Evolutionary conservation across 2,888 invertebrate species (phyloP).

Genomic region (Hirtodrosophila duncani): DNA sequence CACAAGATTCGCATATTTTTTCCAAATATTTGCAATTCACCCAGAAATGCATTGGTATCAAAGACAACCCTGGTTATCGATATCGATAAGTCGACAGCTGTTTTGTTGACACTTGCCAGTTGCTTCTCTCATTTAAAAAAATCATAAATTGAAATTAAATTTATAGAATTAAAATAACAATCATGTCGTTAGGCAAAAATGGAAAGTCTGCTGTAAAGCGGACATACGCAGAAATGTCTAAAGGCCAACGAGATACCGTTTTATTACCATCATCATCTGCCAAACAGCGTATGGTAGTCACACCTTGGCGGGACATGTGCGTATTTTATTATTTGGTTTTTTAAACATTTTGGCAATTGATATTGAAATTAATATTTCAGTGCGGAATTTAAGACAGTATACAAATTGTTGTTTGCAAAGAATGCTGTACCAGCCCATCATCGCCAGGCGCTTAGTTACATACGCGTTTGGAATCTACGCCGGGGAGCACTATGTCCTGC

Average conservation of each 20-base stretch:
- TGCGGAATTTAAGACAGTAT: constrained; percentile 73
- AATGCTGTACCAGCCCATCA: constrained; percentile 28
- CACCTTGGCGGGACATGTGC: constrained; percentile 76
- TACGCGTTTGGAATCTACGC: constrained; percentile 75
- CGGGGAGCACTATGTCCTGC: constrained; percentile 75
- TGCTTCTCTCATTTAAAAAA: too few relatives aligned
- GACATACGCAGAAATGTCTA: constrained; percentile 6
- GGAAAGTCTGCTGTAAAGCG: background rate
- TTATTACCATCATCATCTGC: constrained; percentile 1
- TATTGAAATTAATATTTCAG: constrained; percentile 40
- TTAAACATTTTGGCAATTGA: too few relatives aligned
- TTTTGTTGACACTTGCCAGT: too few relatives aligned
- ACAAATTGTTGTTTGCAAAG: constrained; percentile 67
- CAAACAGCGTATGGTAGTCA: constrained; percentile 71
- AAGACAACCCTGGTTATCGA: too few relatives aligned
- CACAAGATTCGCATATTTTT: too few relatives aligned
- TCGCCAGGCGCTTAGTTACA: constrained; percentile 56
- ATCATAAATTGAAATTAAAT: too few relatives aligned
- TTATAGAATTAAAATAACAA: too few relatives aligned
- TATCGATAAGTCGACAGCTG: too few relatives aligned
- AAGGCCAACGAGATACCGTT: background rate
- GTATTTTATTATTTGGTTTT: constrained; percentile 18
- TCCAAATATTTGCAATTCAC: too few relatives aligned
- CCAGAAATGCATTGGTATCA: too few relatives aligned
- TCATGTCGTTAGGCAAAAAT: background rate